Base-by-base conservation (phyloP, 2,888 invertebrate species). In the Drosophila melanosoma region DNA sequence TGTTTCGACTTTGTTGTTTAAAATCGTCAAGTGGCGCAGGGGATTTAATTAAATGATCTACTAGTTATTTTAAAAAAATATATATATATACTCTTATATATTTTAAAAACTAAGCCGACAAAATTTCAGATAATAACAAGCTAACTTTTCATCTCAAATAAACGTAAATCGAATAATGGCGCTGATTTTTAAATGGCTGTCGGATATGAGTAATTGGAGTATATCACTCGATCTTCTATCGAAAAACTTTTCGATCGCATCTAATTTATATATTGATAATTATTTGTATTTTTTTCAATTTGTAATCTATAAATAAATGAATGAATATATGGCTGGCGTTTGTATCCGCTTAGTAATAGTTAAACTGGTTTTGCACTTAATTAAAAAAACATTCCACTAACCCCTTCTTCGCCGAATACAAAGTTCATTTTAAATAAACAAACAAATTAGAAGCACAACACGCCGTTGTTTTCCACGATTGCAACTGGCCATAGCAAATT, bases 331-430 rank as follows among this genome's bases (percentile, higher is more conserved):
- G 80, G 29, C 51, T 62, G 23, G 45, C 23, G 15, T 76, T 76
- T 52, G 52, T 42, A 73, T 66, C 59, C 56, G 52, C 57, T 73
- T 36, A 32, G 58, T 40, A 56, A 53, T 36, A 38, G 48, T 20
- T 26, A 45, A 79, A 81, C 85, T 62, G 60, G 76, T 82, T 83
- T 76, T 26, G 45, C 15, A 20, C 48, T 51, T 56, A 23, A 64
- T 48, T 51, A 33, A 45, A 15, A 23, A 36, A 42, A 45, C 15
- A 45, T 23, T 23, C 8, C 23, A 15, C 45, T 45, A 23, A 0
- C 6, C 12, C 42, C 20, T 6, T 3, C n/a, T 1, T 12, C 20
- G 20, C 6, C 6, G 23, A 45, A 23, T 45, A 15, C 15, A 15
- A 23, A 8, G 15, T 23, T 45, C 8, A 23, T 45, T 45, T 45